Evolutionary conservation across 1,140 invertebrate genomes (phyloP).

Genomic region (Luehdorfia chinensis): DNA sequence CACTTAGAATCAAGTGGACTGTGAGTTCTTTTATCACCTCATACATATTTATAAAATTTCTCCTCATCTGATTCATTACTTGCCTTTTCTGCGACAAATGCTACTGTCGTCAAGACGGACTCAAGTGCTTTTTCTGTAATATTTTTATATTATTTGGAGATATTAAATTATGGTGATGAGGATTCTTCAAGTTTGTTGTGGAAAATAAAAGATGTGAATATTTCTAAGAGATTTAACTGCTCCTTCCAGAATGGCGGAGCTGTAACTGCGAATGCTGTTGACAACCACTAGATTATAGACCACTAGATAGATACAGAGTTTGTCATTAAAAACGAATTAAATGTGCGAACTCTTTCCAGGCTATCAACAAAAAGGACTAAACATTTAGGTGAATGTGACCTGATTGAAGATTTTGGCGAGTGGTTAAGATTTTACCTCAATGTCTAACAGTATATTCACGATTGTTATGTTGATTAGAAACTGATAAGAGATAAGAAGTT

Average conservation of each 20-base stretch:
- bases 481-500: neutral
- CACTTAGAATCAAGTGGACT: no score
- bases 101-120: no score
- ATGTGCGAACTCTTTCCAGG: constrained; percentile 2
- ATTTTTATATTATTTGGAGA: no score
- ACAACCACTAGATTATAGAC: constrained; percentile 10
- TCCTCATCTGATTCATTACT: no score
- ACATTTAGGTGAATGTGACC: constrained; percentile 4
- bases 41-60: no score
- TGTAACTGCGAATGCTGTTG: constrained; percentile 3
- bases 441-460: neutral
- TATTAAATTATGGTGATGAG: no score
- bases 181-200: no score
- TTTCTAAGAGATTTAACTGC: constrained; percentile 5
- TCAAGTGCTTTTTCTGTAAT: no score
- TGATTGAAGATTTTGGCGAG: constrained; percentile 5
- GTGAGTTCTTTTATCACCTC: no score
- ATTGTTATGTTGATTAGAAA: neutral
- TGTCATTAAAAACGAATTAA: constrained; percentile 2
- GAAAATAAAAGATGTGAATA: no score
- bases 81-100: no score
- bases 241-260: constrained; percentile 8
- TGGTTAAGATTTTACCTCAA: constrained; percentile 6
- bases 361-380: constrained; percentile 14
- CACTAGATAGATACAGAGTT: constrained; percentile 4